These are phyloP conservation scores for Deilephila elpenor DNA, from an alignment of 2,888 invertebrate species.

Conservation along the genomic window DNA sequence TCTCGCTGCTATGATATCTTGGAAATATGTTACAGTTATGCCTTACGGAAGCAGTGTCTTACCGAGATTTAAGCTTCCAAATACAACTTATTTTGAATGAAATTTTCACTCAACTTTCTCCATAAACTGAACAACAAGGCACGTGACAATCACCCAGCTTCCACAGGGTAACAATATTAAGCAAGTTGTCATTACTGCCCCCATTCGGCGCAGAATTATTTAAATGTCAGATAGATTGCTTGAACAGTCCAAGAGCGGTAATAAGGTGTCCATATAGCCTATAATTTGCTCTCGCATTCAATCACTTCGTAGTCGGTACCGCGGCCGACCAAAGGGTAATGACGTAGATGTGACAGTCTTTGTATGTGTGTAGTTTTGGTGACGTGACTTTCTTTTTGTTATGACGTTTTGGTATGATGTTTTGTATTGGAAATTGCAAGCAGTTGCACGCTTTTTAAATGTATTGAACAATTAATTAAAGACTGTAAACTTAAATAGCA, in stretches of 20 bases:
- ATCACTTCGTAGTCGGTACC: slow-evolving; percentile 58
- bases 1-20: no score
- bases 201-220: slow-evolving; percentile 77
- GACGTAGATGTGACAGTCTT: slow-evolving; percentile 1
- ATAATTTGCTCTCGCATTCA: slow-evolving; percentile 81
- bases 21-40: no score
- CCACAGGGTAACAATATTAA: slow-evolving; percentile 57
- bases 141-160: slow-evolving; percentile 49
- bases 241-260: slow-evolving; percentile 79
- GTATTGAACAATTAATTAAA: no score
- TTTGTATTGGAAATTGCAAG: neutral
- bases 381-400: neutral
- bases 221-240: slow-evolving; percentile 84
- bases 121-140: slow-evolving; percentile 34
- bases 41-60: no score
- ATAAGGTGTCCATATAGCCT: slow-evolving; percentile 79
- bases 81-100: no score
- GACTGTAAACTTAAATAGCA: no score
- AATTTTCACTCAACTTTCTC: slow-evolving; percentile 9
- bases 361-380: neutral
- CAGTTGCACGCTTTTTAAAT: no score
- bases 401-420: neutral
- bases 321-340: slow-evolving; percentile 23
- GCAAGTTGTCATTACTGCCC: slow-evolving; percentile 64
- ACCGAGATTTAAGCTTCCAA: no score